A percentile compares a stretch with the other conserved stretches of the same genome.
These are phyloP conservation scores for Cryptotis parvus DNA, from an alignment of 2,113 vertebrate species.

Conservation along the genomic window DNA sequence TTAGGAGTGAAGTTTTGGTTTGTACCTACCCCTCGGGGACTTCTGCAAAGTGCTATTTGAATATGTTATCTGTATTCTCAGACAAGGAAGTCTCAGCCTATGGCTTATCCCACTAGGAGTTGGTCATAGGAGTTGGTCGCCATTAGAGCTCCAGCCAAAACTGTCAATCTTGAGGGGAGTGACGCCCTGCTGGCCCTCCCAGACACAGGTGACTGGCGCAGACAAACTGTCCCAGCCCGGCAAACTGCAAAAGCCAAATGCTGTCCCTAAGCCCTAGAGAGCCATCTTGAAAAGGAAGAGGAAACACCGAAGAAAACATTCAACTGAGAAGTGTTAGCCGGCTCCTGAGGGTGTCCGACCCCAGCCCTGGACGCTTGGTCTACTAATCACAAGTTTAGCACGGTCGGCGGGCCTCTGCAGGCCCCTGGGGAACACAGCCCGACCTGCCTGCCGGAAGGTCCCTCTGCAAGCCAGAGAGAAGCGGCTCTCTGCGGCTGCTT, in stretches of 20 bases:
- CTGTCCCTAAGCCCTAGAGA: neutral
- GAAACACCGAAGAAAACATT: neutral
- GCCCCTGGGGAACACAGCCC: no score
- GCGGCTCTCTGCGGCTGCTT: conserved; percentile 47
- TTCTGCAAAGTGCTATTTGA: conserved; percentile 69
- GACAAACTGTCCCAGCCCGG: neutral
- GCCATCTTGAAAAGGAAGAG: conserved; percentile 64
- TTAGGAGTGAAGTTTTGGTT: neutral
- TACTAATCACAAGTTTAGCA: neutral
- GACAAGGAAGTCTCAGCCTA: conserved; percentile 66
- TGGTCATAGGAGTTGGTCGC: no score
- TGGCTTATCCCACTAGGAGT: neutral
- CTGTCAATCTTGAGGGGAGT: neutral
- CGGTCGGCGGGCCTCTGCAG: neutral
- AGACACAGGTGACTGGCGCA: neutral
- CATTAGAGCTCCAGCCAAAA: neutral
- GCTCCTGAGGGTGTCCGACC: neutral
- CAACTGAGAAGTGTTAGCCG: no score
- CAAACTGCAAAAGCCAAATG: neutral
- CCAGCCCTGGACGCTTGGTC: neutral
- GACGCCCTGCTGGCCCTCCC: neutral
- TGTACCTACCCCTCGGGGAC: neutral
- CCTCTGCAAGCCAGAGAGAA: neutral
- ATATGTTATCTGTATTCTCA: conserved; percentile 61
- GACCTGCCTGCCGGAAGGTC: no score